Conservation (phyloP, 2,113 vertebrate genomes). For the Syrmaticus mikado region DNA sequence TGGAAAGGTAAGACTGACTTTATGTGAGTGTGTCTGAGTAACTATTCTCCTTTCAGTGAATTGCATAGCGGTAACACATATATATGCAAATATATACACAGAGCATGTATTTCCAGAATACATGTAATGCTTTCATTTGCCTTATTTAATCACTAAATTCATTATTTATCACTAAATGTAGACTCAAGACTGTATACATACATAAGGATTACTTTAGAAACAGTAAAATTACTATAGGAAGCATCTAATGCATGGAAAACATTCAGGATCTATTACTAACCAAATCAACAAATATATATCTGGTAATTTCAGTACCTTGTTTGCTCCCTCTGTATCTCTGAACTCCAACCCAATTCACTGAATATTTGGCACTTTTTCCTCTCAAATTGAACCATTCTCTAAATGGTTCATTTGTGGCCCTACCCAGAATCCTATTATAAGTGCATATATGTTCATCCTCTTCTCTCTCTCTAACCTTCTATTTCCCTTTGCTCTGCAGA, state of each 20-base stretch:
- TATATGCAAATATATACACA: not conserved
- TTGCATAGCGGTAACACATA: rapidly evolving
- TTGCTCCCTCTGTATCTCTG: not conserved
- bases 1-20: not conserved
- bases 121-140: not conserved
- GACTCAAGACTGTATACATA: not conserved
- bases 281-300: rapidly evolving
- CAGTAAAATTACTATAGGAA: not conserved
- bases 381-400: not conserved
- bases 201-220: not conserved
- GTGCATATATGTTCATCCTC: too few species aligned
- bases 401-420: not conserved
- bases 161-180: not conserved
- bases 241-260: too few species aligned
- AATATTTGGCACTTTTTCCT: not conserved
- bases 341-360: not conserved
- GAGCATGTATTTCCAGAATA: not conserved
- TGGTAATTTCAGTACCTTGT: not conserved
- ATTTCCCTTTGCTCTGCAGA: not conserved
- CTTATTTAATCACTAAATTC: not conserved
- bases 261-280: not conserved
- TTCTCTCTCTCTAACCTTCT: not conserved
- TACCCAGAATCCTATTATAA: not conserved
- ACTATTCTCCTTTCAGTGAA: not conserved
- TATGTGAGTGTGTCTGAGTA: not conserved